Evolutionary conservation across 30 jellyfish, hydroid and myxozoan genomes (phyloP).

Genomic region (Catostylus mosaicus): DNA sequence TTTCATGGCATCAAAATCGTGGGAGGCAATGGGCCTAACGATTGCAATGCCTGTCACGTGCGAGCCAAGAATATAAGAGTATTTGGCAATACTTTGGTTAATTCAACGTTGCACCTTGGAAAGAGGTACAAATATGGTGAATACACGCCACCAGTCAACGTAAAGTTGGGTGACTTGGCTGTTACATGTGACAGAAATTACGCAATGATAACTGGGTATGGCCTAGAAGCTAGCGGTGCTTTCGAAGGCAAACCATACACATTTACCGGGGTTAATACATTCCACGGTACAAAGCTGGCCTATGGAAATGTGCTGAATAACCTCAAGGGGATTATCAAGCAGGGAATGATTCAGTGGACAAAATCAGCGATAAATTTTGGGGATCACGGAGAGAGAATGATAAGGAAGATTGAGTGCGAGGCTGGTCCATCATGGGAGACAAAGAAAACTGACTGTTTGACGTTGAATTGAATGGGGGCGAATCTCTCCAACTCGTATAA

Average conservation of each 20-base stretch:
- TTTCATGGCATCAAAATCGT: conserved; percentile 36
- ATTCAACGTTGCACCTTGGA: conserved; percentile 44
- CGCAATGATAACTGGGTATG: conserved; percentile 55
- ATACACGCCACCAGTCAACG: conserved; percentile 23
- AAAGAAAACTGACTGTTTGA: conserved; percentile 23
- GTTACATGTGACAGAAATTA: conserved; percentile 1
- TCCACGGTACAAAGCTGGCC: conserved; percentile 42
- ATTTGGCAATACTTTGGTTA: conserved; percentile 15
- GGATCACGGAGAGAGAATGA: conserved; percentile 43
- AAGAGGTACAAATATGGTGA: conserved; percentile 7
- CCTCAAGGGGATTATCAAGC: neutral
- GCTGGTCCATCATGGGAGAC: conserved; percentile 56
- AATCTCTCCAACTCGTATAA: too few relatives aligned
- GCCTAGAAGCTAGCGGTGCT: neutral
- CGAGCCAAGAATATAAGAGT: conserved; percentile 47
- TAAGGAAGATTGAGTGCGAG: conserved; percentile 34
- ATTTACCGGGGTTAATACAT: conserved; percentile 21
- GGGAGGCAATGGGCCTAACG: conserved; percentile 52
- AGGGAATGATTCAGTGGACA: conserved; percentile 16
- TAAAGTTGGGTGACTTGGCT: neutral
- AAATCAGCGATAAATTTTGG: conserved; percentile 27
- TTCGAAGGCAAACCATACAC: conserved; percentile 29
- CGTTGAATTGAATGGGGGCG: too few relatives aligned
- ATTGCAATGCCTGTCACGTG: conserved; percentile 48
- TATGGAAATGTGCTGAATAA: conserved; percentile 13